Base-by-base conservation (phyloP, 2,113 vertebrate species). In the Pachyramphus minor region DNA sequence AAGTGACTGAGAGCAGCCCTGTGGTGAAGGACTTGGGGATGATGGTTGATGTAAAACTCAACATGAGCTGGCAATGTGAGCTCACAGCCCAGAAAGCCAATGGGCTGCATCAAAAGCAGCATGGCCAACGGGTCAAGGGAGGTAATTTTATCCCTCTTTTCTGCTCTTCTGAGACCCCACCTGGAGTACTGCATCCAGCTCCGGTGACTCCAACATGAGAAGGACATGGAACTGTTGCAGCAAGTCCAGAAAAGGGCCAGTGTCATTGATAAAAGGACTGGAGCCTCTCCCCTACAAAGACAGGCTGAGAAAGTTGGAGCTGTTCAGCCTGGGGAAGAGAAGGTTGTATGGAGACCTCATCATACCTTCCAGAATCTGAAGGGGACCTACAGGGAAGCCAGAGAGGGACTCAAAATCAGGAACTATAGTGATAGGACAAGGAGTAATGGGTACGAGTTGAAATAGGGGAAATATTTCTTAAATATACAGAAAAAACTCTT, bases 221-320 rank as follows among this genome's bases (percentile, higher is more conserved):
- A 19, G 3, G 28, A 58, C 11, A 7, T 5, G 35, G 31, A 56
- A 3, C 3, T 35, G 7, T 2, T 56, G 12, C 27, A 66, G 22
- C 22, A 64, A 58, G 50, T 50, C 27, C 50, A 66, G 31, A 10
- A 33, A 33, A 81, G 23, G 12, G 23, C 1, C 59, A 52, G 16
- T 52, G 14, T 49, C 12, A 49, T 49, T 58, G 7, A 1, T 23
- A 28, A 33, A 44, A 44, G 0, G 12, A 37, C 68, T 58, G 37
- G 18, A 74, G 3, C 8, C 33, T 0, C 0, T 5, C 5, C 8
- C 3, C 19, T 44, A 3, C 6, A 4, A 39, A 14, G 4, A 28
- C 10, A 52, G 27, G 3, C 12, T 44, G 44, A 33, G 3, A 5
- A 44, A 37, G 11, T 1, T 1, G 12, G 9, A 44, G 12, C 15